phyloP scores from a whole-genome alignment of 2,888 invertebrate genomes.

The Amblyjoppa fuscipennis region DNA sequence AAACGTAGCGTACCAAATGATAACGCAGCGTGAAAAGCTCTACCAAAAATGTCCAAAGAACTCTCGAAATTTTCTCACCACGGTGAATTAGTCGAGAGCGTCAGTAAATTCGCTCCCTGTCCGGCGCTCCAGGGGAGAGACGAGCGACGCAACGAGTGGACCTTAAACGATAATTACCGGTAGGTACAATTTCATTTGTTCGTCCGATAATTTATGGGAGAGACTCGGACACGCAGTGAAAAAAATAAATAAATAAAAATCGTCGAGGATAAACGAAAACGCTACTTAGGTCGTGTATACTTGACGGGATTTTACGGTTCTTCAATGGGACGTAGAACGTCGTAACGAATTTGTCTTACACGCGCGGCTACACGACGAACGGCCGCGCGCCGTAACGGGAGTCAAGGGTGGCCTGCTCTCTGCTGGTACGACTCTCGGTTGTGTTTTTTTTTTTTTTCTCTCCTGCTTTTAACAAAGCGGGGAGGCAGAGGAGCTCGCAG shows the following conservation, averaged over 20 bases:
- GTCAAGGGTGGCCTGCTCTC: conserved; percentile 55
- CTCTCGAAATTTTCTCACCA: conserved; percentile 33
- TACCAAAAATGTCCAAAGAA: conserved; percentile 22
- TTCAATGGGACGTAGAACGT: conserved; percentile 65
- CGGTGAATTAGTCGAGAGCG: conserved; percentile 52
- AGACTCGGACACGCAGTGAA: conserved; percentile 3
- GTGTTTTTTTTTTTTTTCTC: conserved; percentile 14
- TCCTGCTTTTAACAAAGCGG: conserved; percentile 21
- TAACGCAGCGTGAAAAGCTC: conserved; percentile 27
- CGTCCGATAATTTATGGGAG: conserved; percentile 57
- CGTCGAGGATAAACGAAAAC: conserved; percentile 12
- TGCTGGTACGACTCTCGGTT: conserved; percentile 17
- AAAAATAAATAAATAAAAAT: conserved; percentile 23
- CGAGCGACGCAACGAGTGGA: conserved; percentile 13
- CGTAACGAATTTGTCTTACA: conserved; percentile 74
- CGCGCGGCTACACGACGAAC: conserved; percentile 62
- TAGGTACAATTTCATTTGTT: conserved; percentile 59
- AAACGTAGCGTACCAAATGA: not conserved
- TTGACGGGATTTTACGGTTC: conserved; percentile 45
- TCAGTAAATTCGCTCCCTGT: conserved; percentile 6
- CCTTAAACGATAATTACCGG: conserved; percentile 53
- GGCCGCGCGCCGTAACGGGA: conserved; percentile 54
- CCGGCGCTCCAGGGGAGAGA: not conserved
- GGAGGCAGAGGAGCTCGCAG: not conserved
- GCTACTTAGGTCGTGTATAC: not conserved